These are phyloP conservation scores for Zonotrichia leucophrys DNA, from an alignment of 2,113 vertebrate genomes.

Conservation along the genomic window DNA sequence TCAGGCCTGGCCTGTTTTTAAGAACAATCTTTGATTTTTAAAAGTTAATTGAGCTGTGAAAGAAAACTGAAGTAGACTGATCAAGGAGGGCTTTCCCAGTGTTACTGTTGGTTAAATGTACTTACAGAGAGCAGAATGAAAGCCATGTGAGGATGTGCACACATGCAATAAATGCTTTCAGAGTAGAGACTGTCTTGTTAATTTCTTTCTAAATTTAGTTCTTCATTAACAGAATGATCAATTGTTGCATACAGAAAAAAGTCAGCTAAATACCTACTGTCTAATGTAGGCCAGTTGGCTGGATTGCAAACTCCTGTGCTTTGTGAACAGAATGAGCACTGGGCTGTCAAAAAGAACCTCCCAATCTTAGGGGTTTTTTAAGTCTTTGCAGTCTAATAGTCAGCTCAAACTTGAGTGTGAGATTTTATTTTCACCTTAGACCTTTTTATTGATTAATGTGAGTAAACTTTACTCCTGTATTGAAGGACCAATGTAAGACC, in stretches of 20 bases:
- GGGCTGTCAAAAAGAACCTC: background rate
- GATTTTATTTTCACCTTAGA: background rate
- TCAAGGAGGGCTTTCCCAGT: background rate
- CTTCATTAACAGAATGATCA: background rate
- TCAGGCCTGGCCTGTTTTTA: background rate
- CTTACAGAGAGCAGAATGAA: background rate
- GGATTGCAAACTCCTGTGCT: background rate
- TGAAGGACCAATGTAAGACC: background rate
- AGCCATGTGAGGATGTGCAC: background rate
- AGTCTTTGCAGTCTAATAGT: background rate
- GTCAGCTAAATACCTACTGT: background rate
- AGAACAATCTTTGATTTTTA: background rate
- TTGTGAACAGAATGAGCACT: background rate
- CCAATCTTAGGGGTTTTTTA: background rate
- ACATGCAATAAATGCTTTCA: background rate
- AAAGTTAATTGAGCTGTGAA: background rate
- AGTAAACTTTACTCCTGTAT: background rate
- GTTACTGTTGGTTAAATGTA: background rate
- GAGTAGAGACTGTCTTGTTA: background rate
- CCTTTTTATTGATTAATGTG: background rate
- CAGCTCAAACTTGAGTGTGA: background rate
- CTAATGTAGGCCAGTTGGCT: background rate
- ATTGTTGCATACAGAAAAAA: background rate
- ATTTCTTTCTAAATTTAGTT: slow-evolving; percentile 7
- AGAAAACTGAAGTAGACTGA: background rate